Evolutionary conservation across 2,888 invertebrate species (phyloP).

Genomic region (Papilio demoleus): DNA sequence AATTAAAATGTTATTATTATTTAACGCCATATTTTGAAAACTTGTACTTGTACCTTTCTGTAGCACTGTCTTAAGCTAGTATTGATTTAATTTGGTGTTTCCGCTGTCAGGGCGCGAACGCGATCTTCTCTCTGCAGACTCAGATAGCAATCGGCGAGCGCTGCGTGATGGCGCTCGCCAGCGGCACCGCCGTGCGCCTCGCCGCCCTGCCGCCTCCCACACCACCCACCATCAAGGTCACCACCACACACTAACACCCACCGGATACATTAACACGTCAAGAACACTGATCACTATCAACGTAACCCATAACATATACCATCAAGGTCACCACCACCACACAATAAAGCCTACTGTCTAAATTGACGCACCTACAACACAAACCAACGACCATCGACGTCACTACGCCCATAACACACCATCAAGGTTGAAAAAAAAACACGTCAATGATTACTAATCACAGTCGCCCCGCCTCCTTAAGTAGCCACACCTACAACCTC

Average conservation of each 20-base stretch:
- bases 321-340: background rate
- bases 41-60: too few species aligned
- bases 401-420: too few species aligned
- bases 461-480: too few species aligned
- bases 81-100: background rate
- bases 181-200: constrained; percentile 92
- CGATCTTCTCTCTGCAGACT: constrained; percentile 93
- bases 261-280: too few species aligned
- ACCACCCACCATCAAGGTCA: constrained; percentile 71
- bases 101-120: constrained; percentile 91
- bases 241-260: background rate
- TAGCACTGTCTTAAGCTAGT: background rate
- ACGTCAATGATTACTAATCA: too few species aligned
- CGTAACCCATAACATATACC: background rate
- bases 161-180: constrained; percentile 93
- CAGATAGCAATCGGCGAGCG: constrained; percentile 94
- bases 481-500: too few species aligned
- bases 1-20: too few species aligned
- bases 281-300: background rate
- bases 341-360: background rate
- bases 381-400: background rate
- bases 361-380: background rate
- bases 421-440: too few species aligned
- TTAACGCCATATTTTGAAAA: too few species aligned
- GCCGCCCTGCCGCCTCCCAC: constrained; percentile 88